A percentile compares a stretch with the other conserved stretches of the same genome.
These are phyloP conservation scores for Psammodynastes pulverulentus DNA, from an alignment of 2,113 vertebrate species.

Conservation along the genomic window DNA sequence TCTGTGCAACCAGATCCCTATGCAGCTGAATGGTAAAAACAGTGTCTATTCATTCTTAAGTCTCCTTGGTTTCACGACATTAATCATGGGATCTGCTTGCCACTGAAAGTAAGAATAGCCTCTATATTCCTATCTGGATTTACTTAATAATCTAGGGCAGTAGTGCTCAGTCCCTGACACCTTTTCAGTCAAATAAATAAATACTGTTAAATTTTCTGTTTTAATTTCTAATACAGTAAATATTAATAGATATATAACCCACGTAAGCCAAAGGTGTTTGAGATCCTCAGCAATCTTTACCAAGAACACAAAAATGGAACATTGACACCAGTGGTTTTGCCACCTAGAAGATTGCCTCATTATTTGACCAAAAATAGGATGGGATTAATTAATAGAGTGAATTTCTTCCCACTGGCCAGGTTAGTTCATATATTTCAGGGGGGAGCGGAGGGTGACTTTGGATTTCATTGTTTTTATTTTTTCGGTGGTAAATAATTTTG, in stretches of 20 bases:
- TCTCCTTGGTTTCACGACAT: not conserved
- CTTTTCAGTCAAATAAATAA: not conserved
- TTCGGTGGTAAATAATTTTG: not conserved
- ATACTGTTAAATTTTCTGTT: not conserved
- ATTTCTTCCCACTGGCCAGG: not conserved
- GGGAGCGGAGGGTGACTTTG: not conserved
- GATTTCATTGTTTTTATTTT: not conserved
- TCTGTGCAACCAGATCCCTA: not conserved
- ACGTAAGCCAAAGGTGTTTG: not conserved
- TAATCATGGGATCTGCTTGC: too few relatives aligned
- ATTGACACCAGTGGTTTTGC: not conserved
- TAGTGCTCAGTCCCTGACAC: not conserved
- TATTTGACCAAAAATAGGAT: not conserved
- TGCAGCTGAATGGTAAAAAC: not conserved
- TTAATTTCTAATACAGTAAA: not conserved
- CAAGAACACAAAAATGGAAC: not conserved
- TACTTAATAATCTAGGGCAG: not conserved
- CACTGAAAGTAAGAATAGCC: not conserved
- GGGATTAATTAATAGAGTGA: not conserved
- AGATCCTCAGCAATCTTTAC: not conserved
- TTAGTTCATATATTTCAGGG: not conserved
- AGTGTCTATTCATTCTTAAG: not conserved
- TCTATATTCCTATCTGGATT: not conserved
- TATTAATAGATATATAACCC: not conserved
- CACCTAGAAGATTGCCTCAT: not conserved